phyloP scores from a whole-genome alignment of 2,797 vertebrate genomes.

The Valencia hispanica region DNA sequence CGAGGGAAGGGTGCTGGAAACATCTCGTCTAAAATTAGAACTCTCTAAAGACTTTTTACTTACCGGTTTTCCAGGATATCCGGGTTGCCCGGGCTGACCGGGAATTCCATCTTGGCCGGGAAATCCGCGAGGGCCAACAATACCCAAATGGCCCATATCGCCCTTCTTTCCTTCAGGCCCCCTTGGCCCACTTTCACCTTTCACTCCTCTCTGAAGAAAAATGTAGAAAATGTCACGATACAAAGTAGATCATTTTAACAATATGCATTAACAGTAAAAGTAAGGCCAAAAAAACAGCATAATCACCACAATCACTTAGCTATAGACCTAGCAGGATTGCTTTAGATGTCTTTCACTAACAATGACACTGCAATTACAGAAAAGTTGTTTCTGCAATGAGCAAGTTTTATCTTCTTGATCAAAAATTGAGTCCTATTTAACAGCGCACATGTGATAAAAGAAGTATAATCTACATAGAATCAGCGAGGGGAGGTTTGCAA shows the following conservation, averaged over 20 bases:
- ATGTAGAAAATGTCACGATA: not conserved
- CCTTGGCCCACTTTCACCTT: conserved; percentile 74
- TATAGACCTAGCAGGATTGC: not conserved
- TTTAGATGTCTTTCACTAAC: not conserved
- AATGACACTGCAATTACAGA: not conserved
- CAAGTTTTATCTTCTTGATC: no score
- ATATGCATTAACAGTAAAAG: not conserved
- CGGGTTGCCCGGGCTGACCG: conserved; percentile 82
- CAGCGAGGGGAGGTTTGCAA: not conserved
- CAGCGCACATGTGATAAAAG: not conserved
- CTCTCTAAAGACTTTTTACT: conserved; percentile 41
- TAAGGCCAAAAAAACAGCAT: not conserved
- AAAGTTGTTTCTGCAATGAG: not conserved
- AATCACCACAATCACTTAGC: not conserved
- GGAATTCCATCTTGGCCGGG: conserved; percentile 79
- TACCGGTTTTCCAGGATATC: conserved; percentile 85
- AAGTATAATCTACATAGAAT: not conserved
- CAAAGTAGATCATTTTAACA: not conserved
- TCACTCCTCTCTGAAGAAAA: conserved; percentile 73
- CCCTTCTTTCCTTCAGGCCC: conserved; percentile 82
- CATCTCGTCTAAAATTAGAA: not conserved
- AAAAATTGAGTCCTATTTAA: no score
- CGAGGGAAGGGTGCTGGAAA: conserved; percentile 16
- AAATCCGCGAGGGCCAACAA: conserved; percentile 76
- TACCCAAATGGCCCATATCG: conserved; percentile 68